Conservation (phyloP, 1,140 invertebrate species). For the Diplogasteroides magnus region DNA sequence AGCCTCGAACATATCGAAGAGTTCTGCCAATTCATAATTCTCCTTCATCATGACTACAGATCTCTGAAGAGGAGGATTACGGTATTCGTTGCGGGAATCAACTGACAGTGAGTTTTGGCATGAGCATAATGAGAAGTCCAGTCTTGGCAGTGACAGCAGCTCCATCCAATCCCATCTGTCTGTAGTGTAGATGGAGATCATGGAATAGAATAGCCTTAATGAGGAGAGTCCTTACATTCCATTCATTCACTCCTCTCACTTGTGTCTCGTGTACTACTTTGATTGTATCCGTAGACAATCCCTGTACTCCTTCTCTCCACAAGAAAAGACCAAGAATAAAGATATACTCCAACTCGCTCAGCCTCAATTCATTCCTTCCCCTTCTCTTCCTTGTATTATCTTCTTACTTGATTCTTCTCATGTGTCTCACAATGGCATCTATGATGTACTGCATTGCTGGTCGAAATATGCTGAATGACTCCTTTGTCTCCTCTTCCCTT, state of each 20-base stretch:
- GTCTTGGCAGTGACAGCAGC: not conserved
- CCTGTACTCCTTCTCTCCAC: slow-evolving; percentile 17
- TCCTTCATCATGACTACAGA: slow-evolving; percentile 24
- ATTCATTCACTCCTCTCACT: not conserved
- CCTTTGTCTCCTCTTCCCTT: not conserved
- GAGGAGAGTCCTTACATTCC: not conserved
- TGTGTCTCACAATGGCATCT: slow-evolving; percentile 21
- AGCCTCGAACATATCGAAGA: slow-evolving; percentile 25
- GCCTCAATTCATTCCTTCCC: too few species aligned
- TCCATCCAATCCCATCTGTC: slow-evolving; percentile 5
- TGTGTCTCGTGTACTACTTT: not conserved
- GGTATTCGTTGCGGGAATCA: not conserved
- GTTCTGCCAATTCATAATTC: slow-evolving; percentile 23
- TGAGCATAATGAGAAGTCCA: slow-evolving; percentile 10
- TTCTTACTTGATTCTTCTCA: slow-evolving; percentile 10
- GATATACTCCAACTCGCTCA: slow-evolving; percentile 18
- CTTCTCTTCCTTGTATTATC: not conserved
- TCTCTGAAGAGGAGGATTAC: slow-evolving; percentile 14
- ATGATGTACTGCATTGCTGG: slow-evolving; percentile 21
- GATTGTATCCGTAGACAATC: not conserved
- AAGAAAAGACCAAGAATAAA: slow-evolving; percentile 16
- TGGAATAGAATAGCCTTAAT: not conserved
- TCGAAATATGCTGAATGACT: slow-evolving; percentile 19
- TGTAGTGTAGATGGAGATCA: slow-evolving; percentile 6
- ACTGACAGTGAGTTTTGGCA: slow-evolving; percentile 26